These are phyloP conservation scores for Plecturocebus donacophilus DNA, from an alignment of 2,113 vertebrate genomes.

Conservation along the genomic window DNA sequence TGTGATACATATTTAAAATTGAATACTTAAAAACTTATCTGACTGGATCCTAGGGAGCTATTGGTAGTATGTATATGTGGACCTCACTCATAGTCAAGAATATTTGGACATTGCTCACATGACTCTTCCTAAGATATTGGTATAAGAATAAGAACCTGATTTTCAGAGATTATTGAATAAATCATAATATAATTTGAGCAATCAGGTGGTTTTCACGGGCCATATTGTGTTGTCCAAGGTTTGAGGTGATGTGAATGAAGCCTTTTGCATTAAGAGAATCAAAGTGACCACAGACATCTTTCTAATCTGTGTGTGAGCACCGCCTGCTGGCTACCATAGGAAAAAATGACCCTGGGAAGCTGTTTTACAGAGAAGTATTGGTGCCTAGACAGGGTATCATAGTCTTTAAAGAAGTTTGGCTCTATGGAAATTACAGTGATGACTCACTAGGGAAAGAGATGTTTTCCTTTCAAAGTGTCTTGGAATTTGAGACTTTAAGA, in stretches of 20 bases:
- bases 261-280: background rate
- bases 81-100: background rate
- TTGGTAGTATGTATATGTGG: background rate
- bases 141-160: background rate
- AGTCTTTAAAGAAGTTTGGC: background rate
- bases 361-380: background rate
- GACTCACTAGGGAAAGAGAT: background rate
- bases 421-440: background rate
- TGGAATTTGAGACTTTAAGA: conserved; percentile 40
- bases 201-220: background rate
- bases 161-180: background rate
- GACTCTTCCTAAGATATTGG: background rate
- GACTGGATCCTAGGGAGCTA: background rate
- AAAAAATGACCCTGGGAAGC: background rate
- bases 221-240: background rate
- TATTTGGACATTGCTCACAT: background rate
- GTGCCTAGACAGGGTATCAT: background rate
- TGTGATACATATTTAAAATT: background rate
- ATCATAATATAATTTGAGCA: background rate
- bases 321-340: conserved; percentile 26
- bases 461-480: background rate
- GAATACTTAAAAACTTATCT: background rate
- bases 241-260: background rate
- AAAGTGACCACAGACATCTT: conserved; percentile 16
- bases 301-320: conserved; percentile 42